Conservation (phyloP, 2,113 vertebrate species). For the Oryzias melastigma region DNA sequence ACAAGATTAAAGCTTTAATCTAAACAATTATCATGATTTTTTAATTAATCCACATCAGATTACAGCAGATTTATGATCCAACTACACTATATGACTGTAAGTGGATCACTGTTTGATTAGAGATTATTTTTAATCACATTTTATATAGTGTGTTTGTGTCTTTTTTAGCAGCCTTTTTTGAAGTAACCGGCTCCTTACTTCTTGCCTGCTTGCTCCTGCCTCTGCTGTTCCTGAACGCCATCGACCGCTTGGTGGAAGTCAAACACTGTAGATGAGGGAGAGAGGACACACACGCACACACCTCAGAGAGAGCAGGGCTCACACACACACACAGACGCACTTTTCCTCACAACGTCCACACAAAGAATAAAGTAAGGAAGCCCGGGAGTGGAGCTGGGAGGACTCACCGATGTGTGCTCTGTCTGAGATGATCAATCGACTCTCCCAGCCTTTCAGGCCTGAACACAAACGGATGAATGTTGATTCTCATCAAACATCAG, state of each 20-base stretch:
- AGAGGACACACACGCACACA: slow-evolving; percentile 66
- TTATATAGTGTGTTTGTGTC: slow-evolving; percentile 1
- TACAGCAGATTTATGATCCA: too few relatives aligned
- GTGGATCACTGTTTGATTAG: neutral
- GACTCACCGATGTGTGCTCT: slow-evolving; percentile 95
- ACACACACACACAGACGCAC: slow-evolving; percentile 3
- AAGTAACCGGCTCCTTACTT: slow-evolving; percentile 81
- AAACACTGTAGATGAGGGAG: slow-evolving; percentile 84
- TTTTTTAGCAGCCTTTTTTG: slow-evolving; percentile 19
- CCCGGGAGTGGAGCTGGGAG: neutral
- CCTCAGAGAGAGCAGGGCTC: slow-evolving; percentile 49
- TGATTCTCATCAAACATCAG: neutral
- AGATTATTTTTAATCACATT: neutral
- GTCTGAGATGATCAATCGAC: slow-evolving; percentile 95
- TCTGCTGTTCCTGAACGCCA: slow-evolving; percentile 94
- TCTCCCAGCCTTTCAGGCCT: slow-evolving; percentile 95
- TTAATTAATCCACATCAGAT: too few relatives aligned
- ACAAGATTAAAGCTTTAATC: too few relatives aligned
- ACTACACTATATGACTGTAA: neutral
- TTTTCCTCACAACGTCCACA: slow-evolving; percentile 16
- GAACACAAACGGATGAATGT: neutral
- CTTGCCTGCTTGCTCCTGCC: slow-evolving; percentile 95
- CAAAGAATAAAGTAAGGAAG: neutral
- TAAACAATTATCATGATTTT: too few relatives aligned
- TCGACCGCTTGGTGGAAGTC: slow-evolving; percentile 99